Evolutionary conservation across 2,888 invertebrate species (phyloP), one percentile per base, ranked within the genome.

Genomic region (Liodrosophila aerea): DNA sequence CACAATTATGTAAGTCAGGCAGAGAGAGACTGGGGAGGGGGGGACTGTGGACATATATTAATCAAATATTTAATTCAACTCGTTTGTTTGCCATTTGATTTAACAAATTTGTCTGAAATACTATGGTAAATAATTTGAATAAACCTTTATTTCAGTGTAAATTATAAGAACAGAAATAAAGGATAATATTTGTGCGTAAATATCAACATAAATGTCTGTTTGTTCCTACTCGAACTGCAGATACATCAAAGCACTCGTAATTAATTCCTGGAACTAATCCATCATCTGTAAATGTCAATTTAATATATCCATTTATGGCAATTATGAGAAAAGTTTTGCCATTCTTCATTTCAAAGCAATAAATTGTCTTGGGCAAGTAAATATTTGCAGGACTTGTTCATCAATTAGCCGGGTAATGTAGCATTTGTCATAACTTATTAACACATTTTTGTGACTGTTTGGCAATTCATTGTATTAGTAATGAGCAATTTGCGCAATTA

Each of bases 251-350:
- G 37, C 13, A 8, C 0, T 22, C 11, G 34, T 34, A 12, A 15
- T n/a, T 16, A 12, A n/a, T 22, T 36, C 39, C 11, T 43, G 30
- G 40, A 33, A 40, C 29, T 30, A 67, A 65, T 62, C 27, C 44
- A 70, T 64, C 76, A 73, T 76, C 64, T 65, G 52, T 56, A 62
- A 68, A 76, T 83, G 76, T 80, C 73, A 80, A 83, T 66, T 65
- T 73, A 62, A 74, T 59, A 69, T 69, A 77, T 58, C 64, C 59
- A 62, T 77, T 67, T 64, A 64, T 64, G 59, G 15, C 52, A 73
- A 73, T 69, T 66, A 71, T 69, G 61, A 49, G 37, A 22, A 69
- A 71, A 69, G 40, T 69, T 69, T 70, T 47, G 22, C 16, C 40
- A 15, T 34, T 30, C n/a, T n/a, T n/a, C n/a, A n/a, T n/a, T n/a